Evolutionary conservation across 64 coral and sea anemone species (phyloP), one percentile per base, ranked within the genome.

Genomic region (Montipora efflorescens): DNA sequence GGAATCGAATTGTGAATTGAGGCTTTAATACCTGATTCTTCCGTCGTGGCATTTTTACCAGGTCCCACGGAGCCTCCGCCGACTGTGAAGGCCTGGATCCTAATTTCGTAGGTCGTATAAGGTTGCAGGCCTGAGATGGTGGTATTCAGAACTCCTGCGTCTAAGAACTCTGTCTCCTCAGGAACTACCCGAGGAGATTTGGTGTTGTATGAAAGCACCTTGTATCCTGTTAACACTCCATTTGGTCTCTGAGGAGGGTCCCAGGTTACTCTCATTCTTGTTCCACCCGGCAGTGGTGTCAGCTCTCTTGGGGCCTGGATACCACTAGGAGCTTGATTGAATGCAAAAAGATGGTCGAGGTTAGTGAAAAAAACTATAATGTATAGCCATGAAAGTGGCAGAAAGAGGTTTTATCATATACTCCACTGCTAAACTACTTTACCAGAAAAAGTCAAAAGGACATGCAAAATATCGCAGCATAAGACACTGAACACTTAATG

Each of bases 21-120:
- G 9, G 5, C 21, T 25, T 5, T 67, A 59, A 83, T 94, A 99
- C 98, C 98, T 81, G 98, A 90, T 89, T 99, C 88, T 10, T 92
- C 43, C 7, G 98, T 99, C 12, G 68, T 94, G 15, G 86, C 92
- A 87, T 48, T 87, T 72, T 67, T 83, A 7, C 77, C 95, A 15
- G 95, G 95, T 74, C 98, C 95, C n/a, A 88, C 84, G 7, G 88
- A 90, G 80, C 74, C 92, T 44, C 98, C 98, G 0, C 95, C 98
- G 12, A 47, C 74, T 0, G 98, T 99, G 59, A 87, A 96, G 70
- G 92, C 95, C 47, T 93, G 92, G 16, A 96, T 89, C 69, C 62
- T 92, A 25, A 99, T 75, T 20, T 77, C 86, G 88, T 99, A 99
- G 19, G 25, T 55, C 6, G 98, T 99, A 48, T 90, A 94, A 12